These are phyloP conservation scores for Delphinapterus leucas DNA, from an alignment of 2,113 vertebrate species.

Conservation along the genomic window DNA sequence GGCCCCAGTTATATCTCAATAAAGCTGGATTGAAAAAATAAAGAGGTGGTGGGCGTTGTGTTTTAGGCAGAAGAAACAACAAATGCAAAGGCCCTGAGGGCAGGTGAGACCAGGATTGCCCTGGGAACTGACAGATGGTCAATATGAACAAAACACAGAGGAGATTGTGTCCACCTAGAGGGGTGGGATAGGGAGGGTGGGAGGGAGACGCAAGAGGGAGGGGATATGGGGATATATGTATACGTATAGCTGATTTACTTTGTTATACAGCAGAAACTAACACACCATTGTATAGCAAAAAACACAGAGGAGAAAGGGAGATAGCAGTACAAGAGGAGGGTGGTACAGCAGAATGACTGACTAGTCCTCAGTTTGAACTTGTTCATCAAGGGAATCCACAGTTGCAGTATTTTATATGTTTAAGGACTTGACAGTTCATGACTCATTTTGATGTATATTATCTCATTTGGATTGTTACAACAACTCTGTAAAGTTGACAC, in stretches of 20 bases:
- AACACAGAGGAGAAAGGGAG: background rate
- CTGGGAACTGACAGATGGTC: background rate
- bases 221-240: no score
- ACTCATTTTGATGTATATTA: background rate
- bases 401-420: background rate
- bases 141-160: background rate
- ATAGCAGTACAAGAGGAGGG: accelerated
- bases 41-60: background rate
- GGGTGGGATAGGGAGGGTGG: no score
- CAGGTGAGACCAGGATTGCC: background rate
- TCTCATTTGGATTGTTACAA: background rate
- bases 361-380: background rate
- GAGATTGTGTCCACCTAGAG: no score
- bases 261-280: no score
- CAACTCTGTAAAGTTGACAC: background rate
- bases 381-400: background rate
- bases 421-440: background rate
- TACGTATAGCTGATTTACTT: no score
- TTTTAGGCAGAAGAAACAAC: background rate
- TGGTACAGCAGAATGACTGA: background rate
- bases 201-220: no score
- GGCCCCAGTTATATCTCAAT: background rate
- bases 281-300: no score
- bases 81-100: background rate
- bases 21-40: background rate